Evolutionary conservation across 1,140 invertebrate species (phyloP), one percentile per base, ranked within the genome.

Genomic region (Aphelinus atriplicis): DNA sequence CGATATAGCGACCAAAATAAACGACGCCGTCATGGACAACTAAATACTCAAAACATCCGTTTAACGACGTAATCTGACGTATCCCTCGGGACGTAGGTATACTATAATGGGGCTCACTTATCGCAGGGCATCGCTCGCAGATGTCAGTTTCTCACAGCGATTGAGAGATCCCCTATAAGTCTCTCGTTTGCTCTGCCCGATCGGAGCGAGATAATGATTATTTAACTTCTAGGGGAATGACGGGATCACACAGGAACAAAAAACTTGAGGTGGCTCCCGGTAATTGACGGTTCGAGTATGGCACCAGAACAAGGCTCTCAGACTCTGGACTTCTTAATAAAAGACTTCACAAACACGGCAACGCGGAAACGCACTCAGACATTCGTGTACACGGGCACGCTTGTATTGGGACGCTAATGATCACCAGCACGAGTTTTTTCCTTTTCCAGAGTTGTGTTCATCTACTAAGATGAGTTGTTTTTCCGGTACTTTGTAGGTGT

Each of bases 211-310:
- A 78, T 79, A 78, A 76, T 73, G 74, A 75, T 55, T 61, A 50
- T 64, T 75, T 67, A 72, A 69, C 66, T 72, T 43, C 42, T 48
- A 51, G 46, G 42, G 51, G 42, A 69, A 51, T 65, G 56, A 58
- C 60, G 66, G 4, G 66, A 48, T 4, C 7, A 46, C 10, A 26
- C 2, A 3, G 4, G 48, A 63, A 63, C 7, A 64, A 56, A 62
- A 61, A 2, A 60, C 45, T 63, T 9, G 61, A 65, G 62, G n/a
- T 45, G 55, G 68, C 60, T 68, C 50, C 48, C 48, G 56, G 75
- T 76, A 76, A 72, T 76, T 76, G 63, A 68, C n/a, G 69, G 45
- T 72, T 76, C 75, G 45, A 71, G 75, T 72, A 53, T 4, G 56
- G 63, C 64, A 46, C 50, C 51, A 9, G 51, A 6, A 4, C 51